Base-by-base conservation (phyloP, 2,888 invertebrate species). In the Rhogogaster chlorosoma region DNA sequence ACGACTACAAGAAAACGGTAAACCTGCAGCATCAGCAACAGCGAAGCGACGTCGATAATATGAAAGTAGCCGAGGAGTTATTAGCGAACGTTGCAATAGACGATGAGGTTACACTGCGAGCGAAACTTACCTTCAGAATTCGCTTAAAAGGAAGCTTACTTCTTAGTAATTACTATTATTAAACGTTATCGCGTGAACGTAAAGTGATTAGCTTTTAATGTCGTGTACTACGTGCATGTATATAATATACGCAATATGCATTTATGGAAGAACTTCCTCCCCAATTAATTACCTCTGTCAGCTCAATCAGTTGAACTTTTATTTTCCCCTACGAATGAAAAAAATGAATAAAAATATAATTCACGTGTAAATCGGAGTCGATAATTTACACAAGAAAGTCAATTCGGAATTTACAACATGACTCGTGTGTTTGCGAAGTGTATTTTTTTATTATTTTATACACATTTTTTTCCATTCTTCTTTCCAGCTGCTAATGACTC, bases 81-180 rank as follows among this genome's bases (percentile, higher is more conserved):
- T 70, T 70, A 70, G 70, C 70, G 70, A 70, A 70, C 32, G 70
- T 70, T 70, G 70, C 67, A 26, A 18, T 70, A 15, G n/a, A 36
- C 22, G n/a, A 70, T 0, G 36, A 18, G 32, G 32, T 2, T 61
- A 12, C 22, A 9, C 61, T 0, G 22, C 53, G 53, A 53, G 53
- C n/a, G 12, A 12, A 26, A 61, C 22, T 61, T 12, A 26, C 61
- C 61, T 26, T 61, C 26, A 26, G 6, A 12, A 61, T 26, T 61
- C 26, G n/a, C 75, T 75, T 75, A 75, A 75, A 75, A 75, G 45
- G 75, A 45, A 45, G 38, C 75, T 45, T 75, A 75, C 38, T 75
- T 75, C 45, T 75, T 2, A 26, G 26, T 75, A 75, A 75, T 75
- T 45, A 75, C 75, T 75, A 75, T 75, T 45, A 75, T 75, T 75